Percentiles rank a stretch among this genome's conserved stretches.
These are phyloP conservation scores for Galagoides demidoff DNA, from an alignment of 2,797 vertebrate species.

Conservation along the genomic window DNA sequence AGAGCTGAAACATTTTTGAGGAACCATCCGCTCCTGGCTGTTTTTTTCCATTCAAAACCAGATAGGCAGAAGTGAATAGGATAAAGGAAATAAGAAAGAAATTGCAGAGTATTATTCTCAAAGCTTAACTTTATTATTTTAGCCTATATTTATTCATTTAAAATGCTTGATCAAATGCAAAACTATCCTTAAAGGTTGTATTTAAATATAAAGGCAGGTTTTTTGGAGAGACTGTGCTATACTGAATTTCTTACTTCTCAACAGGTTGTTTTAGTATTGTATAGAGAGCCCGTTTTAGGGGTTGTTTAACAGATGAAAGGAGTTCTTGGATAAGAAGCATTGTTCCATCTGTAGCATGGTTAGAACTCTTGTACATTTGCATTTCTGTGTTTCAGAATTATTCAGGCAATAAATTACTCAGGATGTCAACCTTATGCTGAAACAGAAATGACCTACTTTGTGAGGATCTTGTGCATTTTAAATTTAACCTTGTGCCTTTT, in stretches of 20 bases:
- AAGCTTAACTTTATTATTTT: constrained; percentile 14
- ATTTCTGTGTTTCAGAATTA: constrained; percentile 75
- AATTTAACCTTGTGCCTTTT: constrained; percentile 70
- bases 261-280: constrained; percentile 51
- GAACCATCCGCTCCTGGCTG: neutral
- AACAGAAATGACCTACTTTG: constrained; percentile 76
- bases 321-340: constrained; percentile 49
- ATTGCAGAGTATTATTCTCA: constrained; percentile 6
- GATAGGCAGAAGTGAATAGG: neutral
- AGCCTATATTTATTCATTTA: constrained; percentile 39
- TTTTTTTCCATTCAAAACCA: constrained; percentile 36
- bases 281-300: constrained; percentile 4
- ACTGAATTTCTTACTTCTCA: constrained; percentile 48
- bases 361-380: constrained; percentile 61
- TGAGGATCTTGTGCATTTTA: constrained; percentile 63
- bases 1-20: constrained; percentile 34
- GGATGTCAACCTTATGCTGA: constrained; percentile 75
- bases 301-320: constrained; percentile 52
- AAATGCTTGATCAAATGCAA: constrained; percentile 46
- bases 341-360: constrained; percentile 57
- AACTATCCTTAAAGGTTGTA: constrained; percentile 17
- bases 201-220: constrained; percentile 50
- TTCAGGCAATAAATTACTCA: constrained; percentile 75
- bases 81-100: constrained; percentile 40
- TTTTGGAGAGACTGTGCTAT: neutral